Evolutionary conservation across 2,888 invertebrate genomes (phyloP), one percentile per base, ranked within the genome.

Genomic region (Sarcophaga carnaria): DNA sequence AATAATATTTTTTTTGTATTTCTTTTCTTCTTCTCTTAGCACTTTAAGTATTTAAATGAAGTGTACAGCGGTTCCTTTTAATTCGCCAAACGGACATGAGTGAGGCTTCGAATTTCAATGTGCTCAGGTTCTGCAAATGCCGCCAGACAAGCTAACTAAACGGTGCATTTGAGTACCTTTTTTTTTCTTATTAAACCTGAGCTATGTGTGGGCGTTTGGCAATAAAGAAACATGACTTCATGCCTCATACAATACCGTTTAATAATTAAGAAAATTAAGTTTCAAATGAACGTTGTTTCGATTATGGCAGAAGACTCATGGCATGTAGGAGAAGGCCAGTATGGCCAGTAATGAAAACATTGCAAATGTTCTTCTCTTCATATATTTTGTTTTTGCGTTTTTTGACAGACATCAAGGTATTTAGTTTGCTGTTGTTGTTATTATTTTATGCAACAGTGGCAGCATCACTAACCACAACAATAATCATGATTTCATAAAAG

Each of bases 161-260:
- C 62, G 27, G 54, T 27, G 54, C 70, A 20, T 5, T 10, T 76
- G 62, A 45, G 37, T 66, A 77, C 60, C 47, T 71, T 20, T 69
- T 71, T 25, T 59, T 54, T 54, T 17, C 17, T 54, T 54, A 54
- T 14, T 37, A 54, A 54, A 62, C 45, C 20, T 47, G 63, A 14
- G 17, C 22, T 3, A 62, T 66, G 82, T 79, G 82, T 78, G 78
- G 82, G 86, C 76, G 86, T 71, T 80, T 67, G 37, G 37, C 10
- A 8, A 12, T 25, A 37, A 3, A 49, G 79, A 76, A 76, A 54
- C 54, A 87, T 83, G 80, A 87, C 66, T 87, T 75, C 63, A 84
- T 83, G 71, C 45, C 60, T 64, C 25, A 77, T 10, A 62, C 10
- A 25, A 59, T n/a, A 25, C 6, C 12, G 5, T 54, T 12, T 14